Conservation (phyloP, 2,797 vertebrate genomes). For the Dryobates pubescens region DNA sequence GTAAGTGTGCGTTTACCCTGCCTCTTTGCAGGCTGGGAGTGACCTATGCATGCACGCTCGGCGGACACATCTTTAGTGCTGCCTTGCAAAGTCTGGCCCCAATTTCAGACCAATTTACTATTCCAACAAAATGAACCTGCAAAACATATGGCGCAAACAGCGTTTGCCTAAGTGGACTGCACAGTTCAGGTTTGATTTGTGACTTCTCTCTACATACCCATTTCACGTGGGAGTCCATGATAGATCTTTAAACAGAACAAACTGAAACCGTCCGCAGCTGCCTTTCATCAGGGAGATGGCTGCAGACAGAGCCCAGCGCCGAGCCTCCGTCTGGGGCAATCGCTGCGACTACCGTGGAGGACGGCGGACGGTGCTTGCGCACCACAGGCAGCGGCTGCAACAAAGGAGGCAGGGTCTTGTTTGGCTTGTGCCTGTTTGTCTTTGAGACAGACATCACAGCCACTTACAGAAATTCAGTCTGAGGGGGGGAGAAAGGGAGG, state of each 20-base stretch:
- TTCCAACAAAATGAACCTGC: slow-evolving; percentile 63
- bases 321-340: slow-evolving; percentile 22
- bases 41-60: accelerated
- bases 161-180: slow-evolving; percentile 44
- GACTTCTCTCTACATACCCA: slow-evolving; percentile 63
- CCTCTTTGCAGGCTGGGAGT: not conserved
- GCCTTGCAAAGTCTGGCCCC: slow-evolving; percentile 62
- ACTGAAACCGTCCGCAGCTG: slow-evolving; percentile 68
- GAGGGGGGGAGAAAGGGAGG: not conserved
- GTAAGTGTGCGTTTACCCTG: not conserved
- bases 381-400: not conserved
- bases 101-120: slow-evolving; percentile 67
- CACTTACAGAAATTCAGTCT: not conserved
- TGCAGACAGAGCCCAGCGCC: slow-evolving; percentile 43
- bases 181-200: slow-evolving; percentile 68
- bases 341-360: slow-evolving; percentile 41
- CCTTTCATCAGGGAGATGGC: slow-evolving; percentile 71
- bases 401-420: not conserved
- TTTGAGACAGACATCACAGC: not conserved
- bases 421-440: not conserved
- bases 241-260: slow-evolving; percentile 65
- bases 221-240: slow-evolving; percentile 63
- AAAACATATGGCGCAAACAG: slow-evolving; percentile 72
- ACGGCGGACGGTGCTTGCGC: not conserved
- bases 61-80: not conserved